Conservation (phyloP, 1,140 invertebrate species). For the Nymphalis io region DNA sequence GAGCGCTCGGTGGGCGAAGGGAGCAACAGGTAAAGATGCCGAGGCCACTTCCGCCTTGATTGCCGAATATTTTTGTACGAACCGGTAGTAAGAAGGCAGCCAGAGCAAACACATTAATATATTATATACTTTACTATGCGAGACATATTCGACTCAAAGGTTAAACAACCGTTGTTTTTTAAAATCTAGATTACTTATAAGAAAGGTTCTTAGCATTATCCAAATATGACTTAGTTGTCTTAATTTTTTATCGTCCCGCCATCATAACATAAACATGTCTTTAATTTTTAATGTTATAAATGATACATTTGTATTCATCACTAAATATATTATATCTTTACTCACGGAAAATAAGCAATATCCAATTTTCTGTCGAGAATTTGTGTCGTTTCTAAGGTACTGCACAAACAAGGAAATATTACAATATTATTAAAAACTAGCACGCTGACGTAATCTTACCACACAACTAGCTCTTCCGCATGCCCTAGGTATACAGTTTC, state of each 20-base stretch:
- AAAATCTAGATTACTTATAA: too few relatives aligned
- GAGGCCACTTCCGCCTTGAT: slow-evolving; percentile 80
- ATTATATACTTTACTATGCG: neutral
- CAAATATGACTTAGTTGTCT: too few relatives aligned
- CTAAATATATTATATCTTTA: neutral
- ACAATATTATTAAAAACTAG: slow-evolving; percentile 73
- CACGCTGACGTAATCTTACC: slow-evolving; percentile 72
- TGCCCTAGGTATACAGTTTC: slow-evolving; percentile 58
- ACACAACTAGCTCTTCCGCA: slow-evolving; percentile 69
- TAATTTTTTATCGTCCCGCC: too few relatives aligned
- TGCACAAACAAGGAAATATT: slow-evolving; percentile 71
- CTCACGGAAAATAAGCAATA: neutral
- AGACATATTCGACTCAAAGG: neutral
- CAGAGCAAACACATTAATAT: slow-evolving; percentile 44
- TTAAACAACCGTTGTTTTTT: neutral
- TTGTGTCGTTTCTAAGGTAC: slow-evolving; percentile 65
- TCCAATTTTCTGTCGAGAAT: neutral
- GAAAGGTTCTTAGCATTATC: too few relatives aligned
- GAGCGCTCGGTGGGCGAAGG: slow-evolving; percentile 72
- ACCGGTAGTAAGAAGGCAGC: slow-evolving; percentile 78
- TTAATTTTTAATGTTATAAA: too few relatives aligned
- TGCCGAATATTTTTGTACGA: slow-evolving; percentile 81
- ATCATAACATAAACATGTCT: too few relatives aligned
- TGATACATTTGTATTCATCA: too few relatives aligned
- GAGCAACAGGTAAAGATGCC: slow-evolving; percentile 81